Evolutionary conservation across 1,140 invertebrate genomes (phyloP), one percentile per base, ranked within the genome.

Genomic region (Papilio machaon): DNA sequence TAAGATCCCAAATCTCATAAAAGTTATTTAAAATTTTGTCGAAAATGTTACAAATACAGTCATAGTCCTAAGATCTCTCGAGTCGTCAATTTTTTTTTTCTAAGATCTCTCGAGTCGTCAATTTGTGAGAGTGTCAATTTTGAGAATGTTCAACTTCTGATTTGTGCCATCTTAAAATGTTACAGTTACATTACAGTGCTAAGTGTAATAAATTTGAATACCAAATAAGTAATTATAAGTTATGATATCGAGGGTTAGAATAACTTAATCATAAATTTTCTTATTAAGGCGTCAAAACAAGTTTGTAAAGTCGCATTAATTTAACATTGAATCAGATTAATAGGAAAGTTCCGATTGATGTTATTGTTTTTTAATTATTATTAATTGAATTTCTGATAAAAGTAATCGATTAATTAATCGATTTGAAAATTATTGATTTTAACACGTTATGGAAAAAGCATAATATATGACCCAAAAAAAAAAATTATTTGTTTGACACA

Each of bases 351-450:
- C 11, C 10, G 5, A 67, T 38, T 30, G 0, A 67, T n/a, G n/a
- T n/a, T n/a, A n/a, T n/a, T n/a, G n/a, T n/a, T n/a, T n/a, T 35
- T 35, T 35, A 67, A 67, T 67, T 67, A 67, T 30, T 67, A 17
- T 67, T 67, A 67, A 30, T 15, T 7, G 52, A 54, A 67, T 67
- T 67, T 23, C 19, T 30, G 11, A 23, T 64, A 11, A 64, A 35
- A 30, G 6, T 67, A 67, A 64, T 64, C 17, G 30, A 38, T 1
- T 67, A 67, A 67, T 67, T 67, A 67, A 35, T 15, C 1, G 11
- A 13, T 64, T 23, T 1, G n/a, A 15, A 38, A 67, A 67, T 67
- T 15, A 35, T 35, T 7, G 6, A 0, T 30, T 15, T 38, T 67
- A 30, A 30, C 13, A 15, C 0, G 23, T 38, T 17, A 67, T 67